Evolutionary conservation across 1,140 invertebrate genomes (phyloP), one percentile per base, ranked within the genome.

Genomic region (Drosophila funebris): DNA sequence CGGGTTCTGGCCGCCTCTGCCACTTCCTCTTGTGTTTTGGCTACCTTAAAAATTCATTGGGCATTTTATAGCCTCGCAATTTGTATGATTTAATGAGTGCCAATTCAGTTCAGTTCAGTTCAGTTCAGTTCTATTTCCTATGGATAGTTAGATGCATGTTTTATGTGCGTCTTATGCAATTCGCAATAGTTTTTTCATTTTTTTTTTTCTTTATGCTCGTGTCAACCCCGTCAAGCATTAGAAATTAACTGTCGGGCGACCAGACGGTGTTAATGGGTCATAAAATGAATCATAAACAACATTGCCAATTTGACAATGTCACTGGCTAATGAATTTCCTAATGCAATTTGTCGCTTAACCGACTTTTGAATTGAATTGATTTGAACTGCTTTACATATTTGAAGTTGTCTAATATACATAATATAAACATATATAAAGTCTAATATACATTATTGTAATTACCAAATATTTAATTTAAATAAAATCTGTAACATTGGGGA

Each of bases 101-200:
- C 41, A 41, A 14, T 66, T 46, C n/a, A 37, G 5, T 16, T 5
- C 37, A 18, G 27, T 29, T 70, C 33, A 68, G 16, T 37, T 20
- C 33, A 22, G n/a, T 44, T 31, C 11, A 27, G 16, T 57, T 46
- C 14, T 16, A 31, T 6, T 14, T 63, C 44, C 52, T 74, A 82
- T 75, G 64, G 68, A 76, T 81, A 70, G 60, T 82, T 78, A 62
- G 64, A 60, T 72, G 66, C 68, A 83, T 70, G 57, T 54, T 83
- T 82, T 78, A 83, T 67, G 58, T 57, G 75, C 69, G 58, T 78
- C 70, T 82, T 83, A 63, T 75, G 79, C 79, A 83, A 82, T 48
- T 58, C 50, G 43, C 24, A 27, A 46, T 61, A 70, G 18, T 73
- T 78, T 72, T 29, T 33, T 33, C 4, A 1, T 22, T 20, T 22